phyloP scores from a whole-genome alignment of 2,113 vertebrate genomes.

The Leucopsar rothschildi region DNA sequence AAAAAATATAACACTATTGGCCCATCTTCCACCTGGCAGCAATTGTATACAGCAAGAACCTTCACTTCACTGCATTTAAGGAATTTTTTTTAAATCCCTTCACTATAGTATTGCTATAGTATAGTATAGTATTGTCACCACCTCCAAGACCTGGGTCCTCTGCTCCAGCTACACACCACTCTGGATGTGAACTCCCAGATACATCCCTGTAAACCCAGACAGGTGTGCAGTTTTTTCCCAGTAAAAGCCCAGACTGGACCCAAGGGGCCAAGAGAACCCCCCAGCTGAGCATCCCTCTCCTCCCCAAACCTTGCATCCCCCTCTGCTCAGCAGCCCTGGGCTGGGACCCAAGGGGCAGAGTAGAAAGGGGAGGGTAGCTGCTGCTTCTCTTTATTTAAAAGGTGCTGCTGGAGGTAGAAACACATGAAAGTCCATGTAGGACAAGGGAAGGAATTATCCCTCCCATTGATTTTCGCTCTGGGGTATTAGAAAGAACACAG shows the following conservation, averaged over 20 bases:
- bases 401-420: conserved; percentile 58
- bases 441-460: conserved; percentile 90
- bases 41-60: background rate
- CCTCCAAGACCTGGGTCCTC: background rate
- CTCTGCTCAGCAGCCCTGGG: background rate
- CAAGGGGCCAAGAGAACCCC: background rate
- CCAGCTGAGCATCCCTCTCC: background rate
- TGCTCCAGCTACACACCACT: background rate
- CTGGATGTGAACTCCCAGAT: background rate
- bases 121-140: background rate
- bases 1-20: fast-evolving
- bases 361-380: background rate
- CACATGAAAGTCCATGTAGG: conserved; percentile 66
- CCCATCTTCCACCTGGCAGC: background rate
- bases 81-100: background rate
- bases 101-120: background rate
- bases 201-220: background rate
- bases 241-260: background rate
- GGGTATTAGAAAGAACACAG: conserved; percentile 92
- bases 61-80: background rate
- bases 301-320: background rate
- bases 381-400: conserved; percentile 33
- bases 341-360: background rate
- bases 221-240: background rate
- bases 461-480: conserved; percentile 96